Base-by-base conservation (phyloP, 2,113 vertebrate species). In the Callaeas wilsoni region DNA sequence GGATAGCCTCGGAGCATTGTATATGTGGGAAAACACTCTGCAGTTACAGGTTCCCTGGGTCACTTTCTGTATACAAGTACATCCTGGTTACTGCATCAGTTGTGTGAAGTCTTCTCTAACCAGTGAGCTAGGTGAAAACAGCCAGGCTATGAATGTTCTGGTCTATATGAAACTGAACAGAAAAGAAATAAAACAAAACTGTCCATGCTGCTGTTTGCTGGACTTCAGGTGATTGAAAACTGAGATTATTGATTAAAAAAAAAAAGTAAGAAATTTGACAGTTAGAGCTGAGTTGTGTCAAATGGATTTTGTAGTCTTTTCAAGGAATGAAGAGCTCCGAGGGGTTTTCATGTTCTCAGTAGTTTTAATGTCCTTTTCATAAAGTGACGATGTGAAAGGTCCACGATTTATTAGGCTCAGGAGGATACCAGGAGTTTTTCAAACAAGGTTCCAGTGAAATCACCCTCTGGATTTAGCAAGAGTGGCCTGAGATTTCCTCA, bases 331-430 rank as follows among this genome's bases (percentile, higher is more conserved):
- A 59, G n/a, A 62, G 2, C 18, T 80, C 37, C 4, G 23, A 30
- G 18, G 13, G 0, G 2, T 39, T 84, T 62, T 52, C 57, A 81
- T 0, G 0, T 68, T 76, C 47, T 87, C 68, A 16, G 25, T 39
- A 73, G 25, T 92, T 90, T 59, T 59, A 71, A 63, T 57, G 32
- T 3, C 49, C 10, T 77, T 80, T 25, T 76, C 39, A 53, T 44
- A 33, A 27, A 35, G 9, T 23, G 32, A 30, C 57, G 49, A 20
- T 4, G 2, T 32, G 41, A 70, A 63, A 87, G 25, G 6, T 60
- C 15, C 2, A 10, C 0, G 4, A 4, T 53, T 56, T 67, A n/a
- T 53, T 19, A 60, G 16, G 37, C 9, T 80, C 47, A 62, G 10
- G 20, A 84, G 27, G 33, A 71, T n/a, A 71, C 3, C 47, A 53